Evolutionary conservation across 2,888 invertebrate species (phyloP), one percentile per base, ranked within the genome.

Genomic region (Phyto melanocephala): DNA sequence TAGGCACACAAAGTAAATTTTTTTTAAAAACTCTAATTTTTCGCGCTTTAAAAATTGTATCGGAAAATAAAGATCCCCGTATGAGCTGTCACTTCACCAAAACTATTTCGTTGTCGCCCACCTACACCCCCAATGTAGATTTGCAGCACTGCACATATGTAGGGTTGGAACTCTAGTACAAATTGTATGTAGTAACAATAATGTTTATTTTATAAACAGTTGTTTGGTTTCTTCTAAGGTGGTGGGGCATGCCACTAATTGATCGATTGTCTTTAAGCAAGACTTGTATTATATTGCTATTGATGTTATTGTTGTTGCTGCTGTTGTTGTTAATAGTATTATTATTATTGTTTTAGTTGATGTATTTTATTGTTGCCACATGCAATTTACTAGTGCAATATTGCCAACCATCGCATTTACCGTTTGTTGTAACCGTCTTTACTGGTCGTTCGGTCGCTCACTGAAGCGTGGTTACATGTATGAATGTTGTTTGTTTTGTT

Each of bases 221-320:
- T 60, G 50, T 17, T 56, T 60, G 60, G n/a, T 42, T 52, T 60
- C 45, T 60, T 72, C 60, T 65, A 60, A 78, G 77, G 77, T 52
- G 70, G 74, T 80, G n/a, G n/a, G n/a, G 80, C 84, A 86, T 85
- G 84, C 82, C 84, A 84, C 84, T 85, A 85, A 85, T 85, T 85
- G 85, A 85, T 85, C 83, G 85, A 85, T 85, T 84, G 85, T 84
- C 84, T 82, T 82, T 79, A 82, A 50, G 52, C 75, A 82, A 82
- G 79, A 82, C 79, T 82, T 82, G 71, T 82, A 79, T 82, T 71
- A 62, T 65, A 28, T 54, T 24, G 28, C 13, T 33, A 2, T 56
- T 56, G 35, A 24, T 62, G 15, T 68, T 68, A 40, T 54, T 63
- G 60, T 45, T 24, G 13, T 13, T n/a, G n/a, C n/a, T n/a, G n/a